Evolutionary conservation across 1,140 invertebrate genomes (phyloP), one percentile per base, ranked within the genome.

Genomic region (Carposina sasakii): DNA sequence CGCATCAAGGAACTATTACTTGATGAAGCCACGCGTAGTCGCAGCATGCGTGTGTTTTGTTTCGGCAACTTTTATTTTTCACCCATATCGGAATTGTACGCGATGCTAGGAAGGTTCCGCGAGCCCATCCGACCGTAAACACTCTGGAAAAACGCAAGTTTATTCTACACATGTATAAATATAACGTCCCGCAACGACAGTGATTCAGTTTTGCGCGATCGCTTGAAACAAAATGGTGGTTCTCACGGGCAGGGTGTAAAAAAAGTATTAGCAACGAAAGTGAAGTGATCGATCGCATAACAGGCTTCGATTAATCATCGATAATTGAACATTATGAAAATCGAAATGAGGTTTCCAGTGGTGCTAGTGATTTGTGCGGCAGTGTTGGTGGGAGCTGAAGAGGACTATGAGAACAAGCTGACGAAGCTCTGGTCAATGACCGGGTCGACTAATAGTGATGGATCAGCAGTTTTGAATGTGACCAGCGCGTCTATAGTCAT

Each of bases 171-270:
- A 70, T 75, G 74, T 81, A 81, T 81, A 81, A 79, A 81, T 81
- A 79, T 79, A 76, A 68, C 76, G 71, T 59, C 63, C 59, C 42
- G 43, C 59, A 59, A 70, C 70, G 54, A 77, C 51, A 66, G 66
- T 71, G 71, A 77, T 76, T 82, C 78, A 82, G 78, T 82, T 81
- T 76, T 74, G 62, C 78, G 73, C 75, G 73, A 74, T 70, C 73
- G 70, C 73, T 81, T 74, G 75, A 54, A 55, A 70, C 69, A 77
- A 79, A 79, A 82, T 79, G 76, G 61, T 81, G 72, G 67, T 67
- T 56, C 63, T 60, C 64, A 59, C 58, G 52, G 66, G 67, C 67
- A 62, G 67, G 56, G 59, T 52, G 54, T 43, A 60, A 46, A 34
- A 48, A 47, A 56, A 31, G 22, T n/a, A 61, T 19, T 60, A 58